Percentiles rank a stretch among this genome's conserved stretches.
Evolutionary conservation across 2,113 vertebrate genomes (phyloP).

Genomic region (Chaenogobius annularis): DNA sequence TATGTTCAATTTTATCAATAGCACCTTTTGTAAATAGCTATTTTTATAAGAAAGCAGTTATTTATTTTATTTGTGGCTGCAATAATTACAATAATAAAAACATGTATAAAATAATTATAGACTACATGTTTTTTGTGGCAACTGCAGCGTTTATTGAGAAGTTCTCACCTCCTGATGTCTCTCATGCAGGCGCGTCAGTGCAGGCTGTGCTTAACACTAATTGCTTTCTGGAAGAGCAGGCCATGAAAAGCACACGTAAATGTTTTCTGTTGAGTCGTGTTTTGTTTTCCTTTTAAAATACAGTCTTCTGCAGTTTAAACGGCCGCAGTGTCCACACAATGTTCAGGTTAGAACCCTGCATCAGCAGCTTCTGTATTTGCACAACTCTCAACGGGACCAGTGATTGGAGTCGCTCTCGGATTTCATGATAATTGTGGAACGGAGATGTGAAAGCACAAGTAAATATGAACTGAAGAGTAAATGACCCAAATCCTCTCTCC

Average conservation of each 20-base stretch:
- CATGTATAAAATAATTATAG: too few species aligned
- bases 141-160: too few species aligned
- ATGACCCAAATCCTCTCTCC: neutral
- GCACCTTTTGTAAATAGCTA: too few species aligned
- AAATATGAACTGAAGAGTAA: slow-evolving; percentile 39
- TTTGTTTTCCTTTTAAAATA: slow-evolving; percentile 1
- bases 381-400: slow-evolving; percentile 20
- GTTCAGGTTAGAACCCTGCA: neutral
- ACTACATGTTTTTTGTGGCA: too few species aligned
- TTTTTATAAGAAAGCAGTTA: too few species aligned
- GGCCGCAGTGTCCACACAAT: neutral
- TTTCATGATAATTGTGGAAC: slow-evolving; percentile 57
- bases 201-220: neutral
- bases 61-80: too few species aligned
- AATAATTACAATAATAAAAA: too few species aligned
- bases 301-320: neutral
- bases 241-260: neutral
- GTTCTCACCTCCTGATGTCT: neutral
- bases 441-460: slow-evolving; percentile 59
- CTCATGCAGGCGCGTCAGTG: neutral
- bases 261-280: slow-evolving; percentile 7
- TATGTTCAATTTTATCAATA: too few species aligned
- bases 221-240: neutral
- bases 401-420: slow-evolving; percentile 34
- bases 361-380: slow-evolving; percentile 20